Evolutionary conservation across 2,888 invertebrate genomes (phyloP).

Genomic region (Lutraria lutraria): DNA sequence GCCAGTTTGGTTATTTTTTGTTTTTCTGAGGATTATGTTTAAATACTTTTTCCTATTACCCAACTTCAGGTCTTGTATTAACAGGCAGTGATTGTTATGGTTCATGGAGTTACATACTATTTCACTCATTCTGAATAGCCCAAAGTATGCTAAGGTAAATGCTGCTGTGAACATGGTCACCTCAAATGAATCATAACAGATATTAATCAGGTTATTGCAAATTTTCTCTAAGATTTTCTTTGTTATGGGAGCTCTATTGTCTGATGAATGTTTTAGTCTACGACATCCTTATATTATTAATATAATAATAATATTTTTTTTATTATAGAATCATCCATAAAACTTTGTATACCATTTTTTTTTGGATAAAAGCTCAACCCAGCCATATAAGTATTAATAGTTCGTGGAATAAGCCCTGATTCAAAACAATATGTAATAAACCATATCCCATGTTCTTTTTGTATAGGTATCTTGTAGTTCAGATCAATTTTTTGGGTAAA

Average conservation of each 20-base stretch:
- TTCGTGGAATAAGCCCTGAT: neutral
- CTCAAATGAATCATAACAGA: too few relatives aligned
- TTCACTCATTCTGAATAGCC: too few relatives aligned
- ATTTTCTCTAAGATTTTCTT: neutral
- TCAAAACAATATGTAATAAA: conserved; percentile 15
- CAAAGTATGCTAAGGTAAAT: too few relatives aligned
- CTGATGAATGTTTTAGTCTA: neutral
- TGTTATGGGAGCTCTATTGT: conserved; percentile 14
- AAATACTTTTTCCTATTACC: too few relatives aligned
- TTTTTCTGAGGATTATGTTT: too few relatives aligned
- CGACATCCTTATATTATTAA: conserved; percentile 27
- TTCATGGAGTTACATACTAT: too few relatives aligned
- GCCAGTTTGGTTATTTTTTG: too few relatives aligned
- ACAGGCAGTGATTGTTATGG: too few relatives aligned
- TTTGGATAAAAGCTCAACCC: conserved; percentile 17
- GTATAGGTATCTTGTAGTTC: neutral
- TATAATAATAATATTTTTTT: too few relatives aligned
- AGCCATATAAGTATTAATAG: conserved; percentile 10
- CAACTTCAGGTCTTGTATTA: too few relatives aligned
- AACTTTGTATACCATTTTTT: neutral
- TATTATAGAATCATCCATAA: neutral
- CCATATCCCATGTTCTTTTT: neutral
- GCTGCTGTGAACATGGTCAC: too few relatives aligned
- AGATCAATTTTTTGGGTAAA: neutral
- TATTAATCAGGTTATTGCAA: too few relatives aligned